A percentile compares a stretch with the other conserved stretches of the same genome.
Evolutionary conservation across 1,140 invertebrate genomes (phyloP).

Genomic region (Ceratina calcarata): DNA sequence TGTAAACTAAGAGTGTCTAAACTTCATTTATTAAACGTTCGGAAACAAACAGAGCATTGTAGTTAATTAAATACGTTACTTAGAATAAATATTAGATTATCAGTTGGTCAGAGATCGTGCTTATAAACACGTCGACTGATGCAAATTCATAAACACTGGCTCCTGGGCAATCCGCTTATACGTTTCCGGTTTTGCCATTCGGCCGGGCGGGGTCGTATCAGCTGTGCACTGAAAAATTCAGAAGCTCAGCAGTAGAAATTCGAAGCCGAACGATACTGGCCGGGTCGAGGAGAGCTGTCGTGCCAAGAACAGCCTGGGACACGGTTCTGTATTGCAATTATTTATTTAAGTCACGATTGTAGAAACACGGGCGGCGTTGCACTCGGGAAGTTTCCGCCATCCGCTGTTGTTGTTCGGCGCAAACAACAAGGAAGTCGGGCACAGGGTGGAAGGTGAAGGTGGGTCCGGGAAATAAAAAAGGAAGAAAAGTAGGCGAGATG

Average conservation of each 20-base stretch:
- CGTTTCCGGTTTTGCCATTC: slow-evolving; percentile 14
- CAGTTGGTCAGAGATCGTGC: background rate
- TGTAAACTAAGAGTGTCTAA: no score
- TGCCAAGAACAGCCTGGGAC: slow-evolving; percentile 37
- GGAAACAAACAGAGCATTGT: no score
- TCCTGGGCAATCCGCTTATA: background rate
- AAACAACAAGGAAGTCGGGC: background rate
- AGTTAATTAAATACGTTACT: no score
- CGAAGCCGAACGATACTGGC: slow-evolving; percentile 35
- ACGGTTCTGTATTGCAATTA: slow-evolving; percentile 49
- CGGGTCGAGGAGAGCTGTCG: slow-evolving; percentile 28
- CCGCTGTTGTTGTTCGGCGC: background rate
- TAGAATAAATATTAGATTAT: background rate
- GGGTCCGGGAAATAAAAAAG: slow-evolving; percentile 1
- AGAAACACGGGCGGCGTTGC: slow-evolving; percentile 21
- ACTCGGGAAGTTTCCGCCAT: slow-evolving; percentile 1
- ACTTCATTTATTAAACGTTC: no score
- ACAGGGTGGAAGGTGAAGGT: no score
- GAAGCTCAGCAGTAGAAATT: slow-evolving; percentile 36
- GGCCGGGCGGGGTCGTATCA: slow-evolving; percentile 28
- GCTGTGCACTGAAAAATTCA: slow-evolving; percentile 61
- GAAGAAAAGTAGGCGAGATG: slow-evolving; percentile 33
- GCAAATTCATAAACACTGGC: slow-evolving; percentile 1
- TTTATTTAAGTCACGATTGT: slow-evolving; percentile 54
- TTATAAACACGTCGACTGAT: background rate